phyloP scores from a whole-genome alignment of 1,140 invertebrate species.

The Araneus ventricosus region DNA sequence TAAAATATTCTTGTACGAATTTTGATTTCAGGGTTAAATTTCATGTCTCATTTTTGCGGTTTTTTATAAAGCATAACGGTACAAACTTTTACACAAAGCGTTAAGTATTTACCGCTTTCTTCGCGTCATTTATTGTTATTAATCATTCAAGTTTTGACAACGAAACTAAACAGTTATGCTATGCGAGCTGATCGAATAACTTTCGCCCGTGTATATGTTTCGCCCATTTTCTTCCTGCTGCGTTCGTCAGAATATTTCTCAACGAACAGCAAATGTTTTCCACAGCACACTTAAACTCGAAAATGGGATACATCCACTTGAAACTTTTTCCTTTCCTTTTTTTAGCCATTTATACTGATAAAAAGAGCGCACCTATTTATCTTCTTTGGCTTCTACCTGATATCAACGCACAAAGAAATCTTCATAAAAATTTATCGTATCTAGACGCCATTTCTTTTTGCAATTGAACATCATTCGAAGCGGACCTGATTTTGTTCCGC shows the following conservation, averaged over 20 bases:
- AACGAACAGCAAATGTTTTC: neutral
- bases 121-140: neutral
- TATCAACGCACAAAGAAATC: neutral
- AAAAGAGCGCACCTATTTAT: conserved; percentile 49
- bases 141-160: conserved; percentile 3
- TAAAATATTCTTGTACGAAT: no score
- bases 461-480: neutral
- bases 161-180: neutral
- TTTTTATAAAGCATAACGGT: no score
- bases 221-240: neutral
- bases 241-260: neutral
- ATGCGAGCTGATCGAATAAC: neutral
- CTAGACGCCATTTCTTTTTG: conserved; percentile 51
- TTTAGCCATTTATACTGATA: conserved; percentile 41
- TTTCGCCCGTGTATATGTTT: neutral
- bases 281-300: neutral
- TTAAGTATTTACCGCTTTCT: neutral
- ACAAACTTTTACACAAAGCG: neutral
- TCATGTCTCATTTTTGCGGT: no score
- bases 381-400: conserved; percentile 14
- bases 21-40: no score
- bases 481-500: neutral
- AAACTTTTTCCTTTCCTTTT: neutral
- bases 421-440: conserved; percentile 28
- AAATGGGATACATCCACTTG: conserved; percentile 15